Evolutionary conservation across 1,140 invertebrate species (phyloP).

Genomic region (Drosophila sturtevanti): DNA sequence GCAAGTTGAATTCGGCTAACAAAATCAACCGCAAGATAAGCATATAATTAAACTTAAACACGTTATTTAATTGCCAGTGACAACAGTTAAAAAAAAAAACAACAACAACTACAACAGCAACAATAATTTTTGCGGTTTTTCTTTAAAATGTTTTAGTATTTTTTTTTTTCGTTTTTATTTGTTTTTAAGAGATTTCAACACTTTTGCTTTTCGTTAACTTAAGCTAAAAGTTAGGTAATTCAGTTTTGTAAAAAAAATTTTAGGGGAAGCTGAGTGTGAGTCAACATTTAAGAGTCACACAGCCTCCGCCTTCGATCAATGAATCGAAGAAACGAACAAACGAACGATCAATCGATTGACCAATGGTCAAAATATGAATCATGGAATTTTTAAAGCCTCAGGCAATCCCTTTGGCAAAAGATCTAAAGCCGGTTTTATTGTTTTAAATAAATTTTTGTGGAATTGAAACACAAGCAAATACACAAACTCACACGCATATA

Average conservation of each 20-base stretch:
- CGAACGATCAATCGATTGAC: not conserved
- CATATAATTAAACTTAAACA: conserved; percentile 40
- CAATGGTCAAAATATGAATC: conserved; percentile 43
- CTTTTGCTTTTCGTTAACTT: conserved; percentile 68
- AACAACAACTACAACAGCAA: no score
- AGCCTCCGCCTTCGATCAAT: not conserved
- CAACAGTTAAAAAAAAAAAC: conserved; percentile 34
- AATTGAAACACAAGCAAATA: no score
- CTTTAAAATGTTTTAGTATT: not conserved
- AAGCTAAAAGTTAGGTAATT: not conserved
- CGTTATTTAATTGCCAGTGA: conserved; percentile 21
- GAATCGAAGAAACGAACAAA: not conserved
- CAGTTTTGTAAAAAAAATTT: no score
- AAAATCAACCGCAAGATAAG: conserved; percentile 19
- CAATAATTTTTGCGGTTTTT: conserved; percentile 29
- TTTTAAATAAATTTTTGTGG: not conserved
- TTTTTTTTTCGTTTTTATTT: not conserved
- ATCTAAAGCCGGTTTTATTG: conserved; percentile 38
- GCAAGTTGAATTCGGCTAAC: conserved; percentile 3
- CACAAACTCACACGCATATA: not conserved
- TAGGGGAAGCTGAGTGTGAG: conserved; percentile 29
- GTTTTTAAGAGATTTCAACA: conserved; percentile 44
- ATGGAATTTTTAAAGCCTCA: conserved; percentile 23
- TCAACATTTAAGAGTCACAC: conserved; percentile 11
- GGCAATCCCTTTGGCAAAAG: conserved; percentile 6